These are phyloP conservation scores for Graphium colonna DNA, from an alignment of 2,888 invertebrate genomes.

Conservation along the genomic window DNA sequence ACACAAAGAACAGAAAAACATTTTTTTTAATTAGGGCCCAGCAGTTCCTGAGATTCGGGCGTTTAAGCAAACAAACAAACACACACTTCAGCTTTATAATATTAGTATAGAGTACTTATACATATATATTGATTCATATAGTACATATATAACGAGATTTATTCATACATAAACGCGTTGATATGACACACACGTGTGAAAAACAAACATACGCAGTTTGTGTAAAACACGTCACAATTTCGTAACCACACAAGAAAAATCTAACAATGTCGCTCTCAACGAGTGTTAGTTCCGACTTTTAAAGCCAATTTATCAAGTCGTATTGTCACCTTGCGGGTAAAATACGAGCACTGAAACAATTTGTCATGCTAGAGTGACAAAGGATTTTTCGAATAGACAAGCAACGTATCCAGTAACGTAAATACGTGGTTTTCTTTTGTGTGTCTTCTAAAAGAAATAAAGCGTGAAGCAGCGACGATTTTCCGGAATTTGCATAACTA, in stretches of 20 bases:
- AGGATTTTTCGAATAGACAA: slow-evolving; percentile 24
- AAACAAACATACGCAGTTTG: too few species aligned
- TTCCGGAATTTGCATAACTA: slow-evolving; percentile 32
- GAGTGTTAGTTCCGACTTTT: slow-evolving; percentile 5
- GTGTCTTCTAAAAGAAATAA: slow-evolving; percentile 12
- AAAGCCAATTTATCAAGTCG: slow-evolving; percentile 17
- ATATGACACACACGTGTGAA: too few species aligned
- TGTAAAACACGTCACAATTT: slow-evolving; percentile 5
- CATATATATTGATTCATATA: too few species aligned
- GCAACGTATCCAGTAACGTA: slow-evolving; percentile 3
- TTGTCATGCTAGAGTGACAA: slow-evolving; percentile 38
- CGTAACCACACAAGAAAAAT: neutral
- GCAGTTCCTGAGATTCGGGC: too few species aligned
- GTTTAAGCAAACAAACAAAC: too few species aligned
- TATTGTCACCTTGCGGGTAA: slow-evolving; percentile 37
- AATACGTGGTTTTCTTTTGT: slow-evolving; percentile 10
- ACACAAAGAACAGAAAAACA: too few species aligned
- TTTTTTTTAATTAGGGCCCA: too few species aligned
- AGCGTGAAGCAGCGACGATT: slow-evolving; percentile 32
- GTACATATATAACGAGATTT: too few species aligned
- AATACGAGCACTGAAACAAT: slow-evolving; percentile 33
- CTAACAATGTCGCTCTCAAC: slow-evolving; percentile 2
- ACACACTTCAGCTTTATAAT: too few species aligned
- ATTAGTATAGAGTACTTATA: too few species aligned
- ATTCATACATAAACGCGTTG: too few species aligned